Base-by-base conservation (phyloP, 2,797 vertebrate species). In the Pantherophis vulpinus region DNA sequence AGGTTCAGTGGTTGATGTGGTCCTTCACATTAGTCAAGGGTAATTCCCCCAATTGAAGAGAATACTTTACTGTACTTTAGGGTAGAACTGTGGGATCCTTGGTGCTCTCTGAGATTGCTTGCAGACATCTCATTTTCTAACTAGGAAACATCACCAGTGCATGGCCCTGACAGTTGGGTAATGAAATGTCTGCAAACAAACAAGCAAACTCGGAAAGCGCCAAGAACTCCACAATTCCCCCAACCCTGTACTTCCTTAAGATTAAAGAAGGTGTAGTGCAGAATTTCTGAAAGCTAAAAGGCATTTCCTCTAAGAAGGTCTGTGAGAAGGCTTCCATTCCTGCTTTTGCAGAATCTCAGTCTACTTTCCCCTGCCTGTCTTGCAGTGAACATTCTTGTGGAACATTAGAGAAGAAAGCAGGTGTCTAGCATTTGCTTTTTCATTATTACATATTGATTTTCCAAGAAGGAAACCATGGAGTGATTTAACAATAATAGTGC, bases 301-400 rank as follows among this genome's bases (percentile, higher is more conserved):
- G 37, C 10, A 2, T 83, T 47, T 83, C 37, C 37, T 66, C 11
- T 79, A 83, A 83, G 74, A 79, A 42, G 20, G 37, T 83, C 74
- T 83, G 10, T 47, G 37, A 83, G 74, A 79, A 42, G 37, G 91
- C n/a, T 91, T 93, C 92, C 91, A 87, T 87, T 92, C 92, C 92
- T 13, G 0, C 0, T 7, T 14, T 89, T 91, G 94, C 0, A 0
- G 87, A 93, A 0, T 0, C 87, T 94, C 94, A 56, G 91, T 92
- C n/a, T 90, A 90, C 55, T 91, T 91, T 91, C 93, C 87, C 90
- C 91, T 0, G 0, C 93, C 95, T 83, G 0, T 0, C 70, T 61
- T 70, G 60, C 86, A 4, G 66, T 6, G 10, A 6, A 51, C 11
- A 14, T 59, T n/a, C 23, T 54, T 23, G 6, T 56, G n/a, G 58